These are phyloP conservation scores for Molanna angustata DNA, from an alignment of 2,888 invertebrate species.

Conservation along the genomic window DNA sequence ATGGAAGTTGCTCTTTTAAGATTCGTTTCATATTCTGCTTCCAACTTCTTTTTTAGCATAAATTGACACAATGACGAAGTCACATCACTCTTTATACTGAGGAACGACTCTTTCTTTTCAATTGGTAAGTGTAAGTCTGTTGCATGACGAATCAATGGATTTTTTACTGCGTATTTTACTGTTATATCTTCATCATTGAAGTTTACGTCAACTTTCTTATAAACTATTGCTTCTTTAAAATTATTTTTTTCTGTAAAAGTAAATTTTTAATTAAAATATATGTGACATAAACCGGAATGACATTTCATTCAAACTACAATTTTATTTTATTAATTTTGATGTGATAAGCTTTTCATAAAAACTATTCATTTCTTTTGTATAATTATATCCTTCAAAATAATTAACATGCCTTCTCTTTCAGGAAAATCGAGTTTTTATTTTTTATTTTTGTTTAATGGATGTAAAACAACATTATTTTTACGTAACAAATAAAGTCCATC, in stretches of 20 bases:
- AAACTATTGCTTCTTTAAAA: background rate
- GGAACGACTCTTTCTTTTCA: constrained; percentile 2
- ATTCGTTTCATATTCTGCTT: background rate
- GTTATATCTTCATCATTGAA: background rate
- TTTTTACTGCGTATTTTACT: background rate
- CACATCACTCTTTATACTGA: constrained; percentile 2
- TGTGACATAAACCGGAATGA: too few species aligned
- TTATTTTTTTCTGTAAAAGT: background rate
- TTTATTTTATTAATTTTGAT: too few species aligned
- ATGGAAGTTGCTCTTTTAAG: constrained; percentile 36
- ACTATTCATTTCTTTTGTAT: too few species aligned
- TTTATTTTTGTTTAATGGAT: too few species aligned
- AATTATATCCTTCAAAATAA: too few species aligned
- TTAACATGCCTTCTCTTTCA: too few species aligned
- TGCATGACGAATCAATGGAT: background rate
- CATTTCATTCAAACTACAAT: too few species aligned
- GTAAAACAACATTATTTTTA: too few species aligned
- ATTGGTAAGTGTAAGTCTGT: background rate
- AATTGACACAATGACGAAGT: background rate
- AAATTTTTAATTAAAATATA: background rate
- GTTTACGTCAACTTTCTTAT: background rate
- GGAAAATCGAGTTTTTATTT: too few species aligned
- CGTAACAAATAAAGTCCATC: too few species aligned
- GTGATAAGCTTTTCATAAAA: too few species aligned
- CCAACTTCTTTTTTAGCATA: background rate